These are phyloP conservation scores for Prenolepis imparis DNA, from an alignment of 2,888 invertebrate genomes.

Conservation along the genomic window DNA sequence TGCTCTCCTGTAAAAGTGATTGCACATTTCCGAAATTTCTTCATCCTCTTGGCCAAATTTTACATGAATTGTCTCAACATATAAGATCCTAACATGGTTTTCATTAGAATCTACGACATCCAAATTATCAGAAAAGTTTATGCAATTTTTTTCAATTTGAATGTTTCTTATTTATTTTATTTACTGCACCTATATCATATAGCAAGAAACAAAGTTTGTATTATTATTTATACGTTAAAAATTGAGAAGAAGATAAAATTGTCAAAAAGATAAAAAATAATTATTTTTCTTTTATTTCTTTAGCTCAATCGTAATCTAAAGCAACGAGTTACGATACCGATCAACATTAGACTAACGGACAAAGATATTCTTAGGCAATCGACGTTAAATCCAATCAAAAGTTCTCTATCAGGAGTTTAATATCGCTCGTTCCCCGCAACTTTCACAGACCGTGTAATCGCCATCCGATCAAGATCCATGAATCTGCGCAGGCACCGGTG, in stretches of 20 bases:
- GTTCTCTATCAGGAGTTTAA: slow-evolving; percentile 50
- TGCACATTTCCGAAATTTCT: slow-evolving; percentile 16
- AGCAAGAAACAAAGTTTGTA: too few relatives aligned
- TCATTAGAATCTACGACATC: background rate
- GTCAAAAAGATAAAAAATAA: too few relatives aligned
- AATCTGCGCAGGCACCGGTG: slow-evolving; percentile 59
- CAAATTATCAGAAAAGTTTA: background rate
- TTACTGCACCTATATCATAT: background rate
- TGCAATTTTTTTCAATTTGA: too few relatives aligned
- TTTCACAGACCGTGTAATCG: slow-evolving; percentile 53
- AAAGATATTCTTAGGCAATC: background rate
- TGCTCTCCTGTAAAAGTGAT: background rate
- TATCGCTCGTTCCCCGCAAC: slow-evolving; percentile 50
- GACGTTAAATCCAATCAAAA: slow-evolving; percentile 47
- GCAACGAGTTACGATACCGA: background rate
- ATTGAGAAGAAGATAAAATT: too few relatives aligned
- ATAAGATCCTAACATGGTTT: too few relatives aligned
- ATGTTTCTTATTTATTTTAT: background rate
- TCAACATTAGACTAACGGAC: background rate
- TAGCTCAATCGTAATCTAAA: background rate
- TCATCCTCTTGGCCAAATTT: too few relatives aligned
- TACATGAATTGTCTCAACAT: too few relatives aligned
- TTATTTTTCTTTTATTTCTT: too few relatives aligned
- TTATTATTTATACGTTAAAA: too few relatives aligned
- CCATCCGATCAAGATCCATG: slow-evolving; percentile 58